These are phyloP conservation scores for Lochmaea capreae DNA, from an alignment of 2,888 invertebrate species.

Conservation along the genomic window DNA sequence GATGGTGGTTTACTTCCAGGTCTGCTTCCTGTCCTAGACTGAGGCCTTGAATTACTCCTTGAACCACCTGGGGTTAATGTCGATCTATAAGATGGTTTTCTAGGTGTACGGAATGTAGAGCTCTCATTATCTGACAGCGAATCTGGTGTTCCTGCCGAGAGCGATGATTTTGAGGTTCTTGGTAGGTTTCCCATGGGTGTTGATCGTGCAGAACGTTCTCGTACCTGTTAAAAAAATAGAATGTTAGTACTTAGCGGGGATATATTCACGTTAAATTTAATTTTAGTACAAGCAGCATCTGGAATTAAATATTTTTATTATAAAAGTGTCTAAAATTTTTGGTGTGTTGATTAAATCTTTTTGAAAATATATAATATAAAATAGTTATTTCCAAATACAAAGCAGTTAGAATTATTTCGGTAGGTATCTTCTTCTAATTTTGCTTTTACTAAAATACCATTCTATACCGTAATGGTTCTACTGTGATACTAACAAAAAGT, in stretches of 20 bases:
- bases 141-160: constrained; percentile 90
- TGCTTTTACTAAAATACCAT: not conserved
- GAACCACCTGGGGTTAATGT: constrained; percentile 83
- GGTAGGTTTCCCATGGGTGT: constrained; percentile 83
- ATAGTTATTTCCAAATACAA: constrained; percentile 2
- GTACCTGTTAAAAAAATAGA: constrained; percentile 72
- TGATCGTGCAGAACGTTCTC: constrained; percentile 91
- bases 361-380: not conserved
- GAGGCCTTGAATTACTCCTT: constrained; percentile 79
- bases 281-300: not conserved
- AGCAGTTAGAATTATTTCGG: not conserved
- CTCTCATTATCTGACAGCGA: constrained; percentile 90
- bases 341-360: no score
- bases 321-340: not conserved
- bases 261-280: not conserved
- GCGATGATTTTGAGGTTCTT: constrained; percentile 79
- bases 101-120: constrained; percentile 73
- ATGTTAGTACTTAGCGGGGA: not conserved
- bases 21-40: constrained; percentile 86
- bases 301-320: not conserved
- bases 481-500: not conserved
- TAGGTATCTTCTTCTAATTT: constrained; percentile 7
- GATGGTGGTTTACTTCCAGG: constrained; percentile 93
- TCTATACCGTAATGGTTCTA: not conserved
- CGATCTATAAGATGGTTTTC: constrained; percentile 77